A percentile compares a stretch with the other conserved stretches of the same genome.
Conservation (phyloP, 2,888 invertebrate species). For the Agrypnus murinus region DNA sequence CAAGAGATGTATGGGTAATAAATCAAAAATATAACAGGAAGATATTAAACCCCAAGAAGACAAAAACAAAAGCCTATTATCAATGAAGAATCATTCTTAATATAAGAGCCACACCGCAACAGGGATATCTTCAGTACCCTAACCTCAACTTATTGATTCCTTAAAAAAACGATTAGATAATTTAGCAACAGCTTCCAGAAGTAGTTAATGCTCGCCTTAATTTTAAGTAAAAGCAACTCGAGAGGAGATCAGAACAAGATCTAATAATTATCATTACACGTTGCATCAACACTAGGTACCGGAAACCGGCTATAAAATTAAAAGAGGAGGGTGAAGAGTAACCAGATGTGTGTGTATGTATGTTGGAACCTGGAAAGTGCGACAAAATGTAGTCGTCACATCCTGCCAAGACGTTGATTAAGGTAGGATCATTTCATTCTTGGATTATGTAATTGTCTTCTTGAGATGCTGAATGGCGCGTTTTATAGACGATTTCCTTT, state of each 20-base stretch:
- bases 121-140: no score
- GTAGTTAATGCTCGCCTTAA: background rate
- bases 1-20: no score
- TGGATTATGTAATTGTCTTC: constrained; percentile 13
- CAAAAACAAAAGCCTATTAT: no score
- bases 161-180: no score
- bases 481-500: background rate
- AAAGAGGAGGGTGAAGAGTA: constrained; percentile 44
- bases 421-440: constrained; percentile 39
- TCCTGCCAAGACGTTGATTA: constrained; percentile 57
- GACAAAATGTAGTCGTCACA: constrained; percentile 59
- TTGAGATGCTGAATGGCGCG: constrained; percentile 12
- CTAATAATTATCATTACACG: no score
- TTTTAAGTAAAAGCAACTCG: no score
- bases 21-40: background rate
- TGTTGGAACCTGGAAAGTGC: constrained; percentile 58
- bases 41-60: no score
- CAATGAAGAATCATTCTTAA: no score
- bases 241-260: no score
- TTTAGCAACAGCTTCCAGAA: no score
- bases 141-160: no score
- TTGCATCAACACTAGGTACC: constrained; percentile 36
- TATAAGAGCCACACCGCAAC: no score
- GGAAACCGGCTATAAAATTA: constrained; percentile 48
- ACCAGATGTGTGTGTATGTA: constrained; percentile 59